phyloP scores from a whole-genome alignment of 2,888 invertebrate species.

The Hoplodrina blanda region DNA sequence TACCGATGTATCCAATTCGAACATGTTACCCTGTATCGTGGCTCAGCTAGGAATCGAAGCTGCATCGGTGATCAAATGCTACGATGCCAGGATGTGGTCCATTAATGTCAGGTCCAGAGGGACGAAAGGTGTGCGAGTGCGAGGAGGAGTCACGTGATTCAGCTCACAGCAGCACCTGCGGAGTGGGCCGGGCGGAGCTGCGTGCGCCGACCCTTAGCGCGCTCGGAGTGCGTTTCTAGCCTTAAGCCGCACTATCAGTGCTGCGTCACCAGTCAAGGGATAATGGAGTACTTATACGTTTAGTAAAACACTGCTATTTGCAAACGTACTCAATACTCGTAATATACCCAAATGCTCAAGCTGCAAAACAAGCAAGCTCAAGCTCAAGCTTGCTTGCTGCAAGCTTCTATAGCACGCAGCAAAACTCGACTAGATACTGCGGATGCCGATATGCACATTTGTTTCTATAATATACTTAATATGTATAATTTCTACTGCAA shows the following conservation, averaged over 20 bases:
- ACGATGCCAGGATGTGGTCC: not conserved
- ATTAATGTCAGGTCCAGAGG: not conserved
- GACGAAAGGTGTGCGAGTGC: not conserved
- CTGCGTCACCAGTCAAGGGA: constrained; percentile 29
- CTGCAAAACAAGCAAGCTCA: too few relatives aligned
- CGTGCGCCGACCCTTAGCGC: constrained; percentile 27
- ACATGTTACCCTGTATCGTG: too few relatives aligned
- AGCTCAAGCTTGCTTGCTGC: too few relatives aligned
- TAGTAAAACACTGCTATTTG: constrained; percentile 22
- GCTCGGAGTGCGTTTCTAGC: constrained; percentile 10
- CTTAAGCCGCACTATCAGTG: constrained; percentile 7
- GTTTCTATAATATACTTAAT: not conserved
- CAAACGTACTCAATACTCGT: not conserved
- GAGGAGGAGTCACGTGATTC: too few relatives aligned
- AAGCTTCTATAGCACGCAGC: not conserved
- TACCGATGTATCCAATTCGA: too few relatives aligned
- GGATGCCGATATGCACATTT: not conserved
- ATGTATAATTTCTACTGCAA: not conserved
- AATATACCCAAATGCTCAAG: too few relatives aligned
- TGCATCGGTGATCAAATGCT: too few relatives aligned
- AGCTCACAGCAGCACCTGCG: too few relatives aligned
- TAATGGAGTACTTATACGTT: constrained; percentile 1
- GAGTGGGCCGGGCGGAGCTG: too few relatives aligned
- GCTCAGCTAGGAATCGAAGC: not conserved
- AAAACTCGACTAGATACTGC: not conserved